These are phyloP conservation scores for Sorex araneus DNA, from an alignment of 2,113 vertebrate genomes.

Conservation along the genomic window DNA sequence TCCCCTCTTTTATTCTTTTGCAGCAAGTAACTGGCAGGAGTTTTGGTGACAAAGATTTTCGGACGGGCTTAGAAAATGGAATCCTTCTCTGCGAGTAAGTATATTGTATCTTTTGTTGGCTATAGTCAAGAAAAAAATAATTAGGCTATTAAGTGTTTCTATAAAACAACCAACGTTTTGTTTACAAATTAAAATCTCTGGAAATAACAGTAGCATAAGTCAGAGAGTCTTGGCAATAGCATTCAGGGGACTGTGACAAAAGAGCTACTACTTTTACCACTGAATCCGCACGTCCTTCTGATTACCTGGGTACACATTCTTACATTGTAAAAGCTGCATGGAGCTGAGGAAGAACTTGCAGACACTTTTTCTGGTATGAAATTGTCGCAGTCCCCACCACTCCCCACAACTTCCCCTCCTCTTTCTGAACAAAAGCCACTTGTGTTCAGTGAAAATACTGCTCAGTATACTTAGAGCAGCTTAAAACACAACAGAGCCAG, in stretches of 20 bases:
- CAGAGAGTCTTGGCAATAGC: background rate
- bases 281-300: too few species aligned
- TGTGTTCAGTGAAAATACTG: background rate
- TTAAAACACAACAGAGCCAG: background rate
- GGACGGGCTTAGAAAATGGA: slow-evolving; percentile 95
- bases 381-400: too few species aligned
- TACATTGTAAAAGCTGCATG: too few species aligned
- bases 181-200: slow-evolving; percentile 29
- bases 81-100: slow-evolving; percentile 99
- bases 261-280: too few species aligned
- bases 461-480: background rate
- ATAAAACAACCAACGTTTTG: background rate
- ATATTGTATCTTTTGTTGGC: slow-evolving; percentile 25
- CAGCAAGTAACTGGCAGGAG: slow-evolving; percentile 96
- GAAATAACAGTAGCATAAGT: background rate
- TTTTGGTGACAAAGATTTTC: slow-evolving; percentile 96
- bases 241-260: background rate
- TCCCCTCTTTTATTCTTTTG: slow-evolving; percentile 75
- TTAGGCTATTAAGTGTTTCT: background rate
- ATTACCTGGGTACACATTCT: too few species aligned
- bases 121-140: slow-evolving; percentile 31
- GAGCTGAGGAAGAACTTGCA: too few species aligned
- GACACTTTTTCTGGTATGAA: too few species aligned
- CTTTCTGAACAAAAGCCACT: background rate
- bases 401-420: background rate